Evolutionary conservation across 2,113 vertebrate species (phyloP).

Genomic region (Microcebus lehilahytsara): DNA sequence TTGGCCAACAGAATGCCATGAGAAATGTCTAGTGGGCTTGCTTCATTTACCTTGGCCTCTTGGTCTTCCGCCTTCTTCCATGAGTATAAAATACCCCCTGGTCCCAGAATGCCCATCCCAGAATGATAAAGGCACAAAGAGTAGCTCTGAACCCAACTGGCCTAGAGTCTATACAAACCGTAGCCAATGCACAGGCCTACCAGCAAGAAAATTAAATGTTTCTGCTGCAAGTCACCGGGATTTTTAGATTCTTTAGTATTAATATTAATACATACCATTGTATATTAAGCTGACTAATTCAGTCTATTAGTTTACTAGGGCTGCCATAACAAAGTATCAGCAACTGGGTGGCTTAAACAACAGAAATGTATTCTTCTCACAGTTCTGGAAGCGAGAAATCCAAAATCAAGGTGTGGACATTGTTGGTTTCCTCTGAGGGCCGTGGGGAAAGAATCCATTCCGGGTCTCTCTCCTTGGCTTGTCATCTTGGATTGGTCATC

Average conservation of each 20-base stretch:
- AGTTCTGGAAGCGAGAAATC: not conserved
- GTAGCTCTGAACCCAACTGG: not conserved
- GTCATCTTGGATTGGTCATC: not conserved
- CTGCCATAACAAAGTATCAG: not conserved
- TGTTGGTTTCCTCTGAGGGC: not conserved
- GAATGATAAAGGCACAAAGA: too few relatives aligned
- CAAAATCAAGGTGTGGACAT: not conserved
- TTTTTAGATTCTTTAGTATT: not conserved
- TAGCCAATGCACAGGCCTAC: not conserved
- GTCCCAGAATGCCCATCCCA: not conserved
- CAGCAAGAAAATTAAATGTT: not conserved
- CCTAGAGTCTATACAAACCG: not conserved
- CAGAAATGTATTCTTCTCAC: not conserved
- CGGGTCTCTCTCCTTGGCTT: not conserved
- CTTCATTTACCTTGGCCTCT: not conserved
- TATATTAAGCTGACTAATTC: not conserved
- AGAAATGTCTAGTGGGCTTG: not conserved
- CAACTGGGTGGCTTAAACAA: not conserved
- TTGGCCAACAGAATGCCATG: not conserved
- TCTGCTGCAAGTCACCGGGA: not conserved
- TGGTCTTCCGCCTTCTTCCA: not conserved
- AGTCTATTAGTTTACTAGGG: not conserved
- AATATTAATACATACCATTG: not conserved
- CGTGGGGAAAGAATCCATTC: accelerated
- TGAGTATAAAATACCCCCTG: not conserved